A percentile compares a stretch with the other conserved stretches of the same genome.
These are phyloP conservation scores for Macroglossus sobrinus DNA, from an alignment of 2,113 vertebrate genomes.

Conservation along the genomic window DNA sequence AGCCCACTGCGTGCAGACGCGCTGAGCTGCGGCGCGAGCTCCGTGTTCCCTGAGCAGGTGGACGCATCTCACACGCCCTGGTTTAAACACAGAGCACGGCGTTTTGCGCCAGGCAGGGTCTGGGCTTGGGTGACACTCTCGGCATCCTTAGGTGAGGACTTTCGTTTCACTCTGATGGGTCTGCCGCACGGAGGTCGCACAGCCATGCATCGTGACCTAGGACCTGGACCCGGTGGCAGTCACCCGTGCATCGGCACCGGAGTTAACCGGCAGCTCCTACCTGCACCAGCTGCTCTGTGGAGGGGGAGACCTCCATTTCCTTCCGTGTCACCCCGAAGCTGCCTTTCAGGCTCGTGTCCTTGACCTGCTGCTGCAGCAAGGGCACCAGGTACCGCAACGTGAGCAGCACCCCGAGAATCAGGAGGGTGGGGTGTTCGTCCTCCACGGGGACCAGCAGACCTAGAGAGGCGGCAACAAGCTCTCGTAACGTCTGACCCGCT, in stretches of 20 bases:
- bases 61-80: neutral
- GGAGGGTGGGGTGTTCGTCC: constrained; percentile 89
- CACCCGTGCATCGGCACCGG: fast-evolving
- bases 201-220: neutral
- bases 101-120: neutral
- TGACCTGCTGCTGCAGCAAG: constrained; percentile 94
- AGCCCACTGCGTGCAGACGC: neutral
- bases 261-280: constrained; percentile 72
- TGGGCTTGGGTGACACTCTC: fast-evolving
- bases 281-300: constrained; percentile 93
- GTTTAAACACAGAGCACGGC: neutral
- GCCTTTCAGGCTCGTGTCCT: constrained; percentile 95
- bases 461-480: constrained; percentile 53
- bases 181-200: fast-evolving
- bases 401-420: constrained; percentile 94
- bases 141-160: fast-evolving
- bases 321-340: constrained; percentile 97
- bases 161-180: neutral
- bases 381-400: constrained; percentile 95
- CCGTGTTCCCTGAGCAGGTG: too few relatives aligned
- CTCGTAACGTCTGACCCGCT: fast-evolving
- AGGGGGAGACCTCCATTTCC: constrained; percentile 94
- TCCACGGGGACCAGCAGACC: constrained; percentile 92
- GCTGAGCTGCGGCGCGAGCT: neutral
- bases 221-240: neutral